Base-by-base conservation (phyloP, 2,113 vertebrate species). In the Carassius auratus region DNA sequence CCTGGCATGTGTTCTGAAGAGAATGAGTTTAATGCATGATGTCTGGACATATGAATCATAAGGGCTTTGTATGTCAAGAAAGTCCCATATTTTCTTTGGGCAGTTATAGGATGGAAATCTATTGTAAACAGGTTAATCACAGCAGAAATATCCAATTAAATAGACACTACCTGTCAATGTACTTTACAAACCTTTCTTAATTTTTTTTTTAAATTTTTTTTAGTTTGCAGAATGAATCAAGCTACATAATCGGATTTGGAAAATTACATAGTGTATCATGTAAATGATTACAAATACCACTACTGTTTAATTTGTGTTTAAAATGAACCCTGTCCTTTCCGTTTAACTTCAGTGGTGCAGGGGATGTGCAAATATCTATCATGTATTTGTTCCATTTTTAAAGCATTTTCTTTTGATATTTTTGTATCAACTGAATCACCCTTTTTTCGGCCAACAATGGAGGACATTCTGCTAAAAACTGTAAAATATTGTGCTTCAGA, bases 1-100 rank as follows among this genome's bases (percentile, higher is more conserved):
- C 33, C 33, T 83, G 62, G 85, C 90, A 89, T 88, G 89, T 81
- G 62, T 87, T 86, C 80, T 87, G 73, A 55, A 76, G 66, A 87
- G 77, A 82, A 88, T 86, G 75, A 82, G 87, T 90, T 73, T 86
- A 71, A 83, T 88, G 89, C 88, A 89, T 90, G 89, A 76, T 48
- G 66, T 81, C 30, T 81, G 66, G 83, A 75, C 85, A 78, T 80
- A 62, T 84, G 50, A 85, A 61, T 86, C 62, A 84, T 73, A 87
- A 90, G 79, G 88, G 84, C 86, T 89, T 86, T 86, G 85, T 91
- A 87, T 88, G 84, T 85, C 71, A 71, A 84, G 76, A 74, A 38
- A 52, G 76, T 62, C 76, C 76, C 30, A 62, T 76, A 81, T 59
- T 81, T 50, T 30, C 13, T 33, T 59, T 55, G 45, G 84, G 50